Conservation (phyloP, 1,140 invertebrate species). For the Harpegnathos saltator region DNA sequence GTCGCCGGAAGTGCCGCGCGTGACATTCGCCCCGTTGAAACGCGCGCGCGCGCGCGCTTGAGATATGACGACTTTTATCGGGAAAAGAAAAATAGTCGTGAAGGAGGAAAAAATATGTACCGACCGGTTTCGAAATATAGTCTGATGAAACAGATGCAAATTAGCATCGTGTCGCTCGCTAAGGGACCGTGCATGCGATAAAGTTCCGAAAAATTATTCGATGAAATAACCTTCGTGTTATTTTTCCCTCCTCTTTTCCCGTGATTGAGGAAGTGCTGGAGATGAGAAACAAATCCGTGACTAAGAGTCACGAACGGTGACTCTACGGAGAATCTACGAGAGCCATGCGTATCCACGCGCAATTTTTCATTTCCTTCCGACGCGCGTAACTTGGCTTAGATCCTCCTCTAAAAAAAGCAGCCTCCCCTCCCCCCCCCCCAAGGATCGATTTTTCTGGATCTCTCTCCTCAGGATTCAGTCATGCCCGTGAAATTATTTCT, state of each 20-base stretch:
- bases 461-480: conserved; percentile 17
- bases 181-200: background rate
- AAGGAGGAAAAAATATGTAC: background rate
- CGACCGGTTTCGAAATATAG: no score
- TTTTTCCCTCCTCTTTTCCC: background rate
- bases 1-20: conserved; percentile 45
- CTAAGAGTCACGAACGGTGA: no score
- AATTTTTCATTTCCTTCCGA: conserved; percentile 65
- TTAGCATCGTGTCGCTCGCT: background rate
- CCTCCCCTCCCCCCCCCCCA: no score
- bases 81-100: no score
- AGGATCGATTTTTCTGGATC: conserved; percentile 12
- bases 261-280: background rate
- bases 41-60: background rate
- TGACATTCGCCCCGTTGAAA: conserved; percentile 23
- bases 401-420: background rate
- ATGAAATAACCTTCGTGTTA: background rate
- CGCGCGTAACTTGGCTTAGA: background rate
- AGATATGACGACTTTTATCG: background rate
- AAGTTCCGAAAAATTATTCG: background rate
- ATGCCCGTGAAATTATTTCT: conserved; percentile 70
- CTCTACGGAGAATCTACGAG: conserved; percentile 46
- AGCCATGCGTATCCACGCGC: conserved; percentile 10
- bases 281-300: conserved; percentile 29
- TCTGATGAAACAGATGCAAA: no score